Conservation (phyloP, 2,113 vertebrate species). For the Struthidea cinerea region DNA sequence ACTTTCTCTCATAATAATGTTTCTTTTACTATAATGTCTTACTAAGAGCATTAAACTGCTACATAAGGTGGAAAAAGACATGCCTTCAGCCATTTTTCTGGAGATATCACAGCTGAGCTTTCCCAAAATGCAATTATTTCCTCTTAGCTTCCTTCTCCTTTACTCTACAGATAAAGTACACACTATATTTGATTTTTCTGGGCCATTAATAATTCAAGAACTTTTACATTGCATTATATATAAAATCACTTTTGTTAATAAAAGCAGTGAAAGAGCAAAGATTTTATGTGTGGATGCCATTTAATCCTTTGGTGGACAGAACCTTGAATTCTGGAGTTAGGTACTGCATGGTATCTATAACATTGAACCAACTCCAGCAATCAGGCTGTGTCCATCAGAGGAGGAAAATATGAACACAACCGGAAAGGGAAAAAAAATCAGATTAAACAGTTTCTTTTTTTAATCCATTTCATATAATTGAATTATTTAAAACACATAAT, state of each 20-base stretch:
- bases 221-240: background rate
- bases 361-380: background rate
- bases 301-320: background rate
- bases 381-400: background rate
- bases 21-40: background rate
- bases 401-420: background rate
- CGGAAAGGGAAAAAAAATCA: background rate
- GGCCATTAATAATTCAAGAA: background rate
- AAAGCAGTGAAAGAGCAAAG: background rate
- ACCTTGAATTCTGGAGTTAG: background rate
- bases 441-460: fast-evolving
- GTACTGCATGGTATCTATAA: background rate
- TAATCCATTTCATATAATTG: background rate
- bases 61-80: background rate
- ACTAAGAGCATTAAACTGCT: background rate
- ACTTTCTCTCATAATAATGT: background rate
- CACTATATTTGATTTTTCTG: background rate
- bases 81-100: background rate
- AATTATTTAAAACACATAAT: background rate
- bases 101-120: background rate
- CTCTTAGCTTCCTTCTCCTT: background rate
- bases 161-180: background rate
- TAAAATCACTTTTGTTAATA: background rate
- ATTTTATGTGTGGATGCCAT: background rate
- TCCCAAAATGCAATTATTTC: background rate